These are phyloP conservation scores for Maniola jurtina DNA, from an alignment of 1,140 invertebrate species.

Conservation along the genomic window DNA sequence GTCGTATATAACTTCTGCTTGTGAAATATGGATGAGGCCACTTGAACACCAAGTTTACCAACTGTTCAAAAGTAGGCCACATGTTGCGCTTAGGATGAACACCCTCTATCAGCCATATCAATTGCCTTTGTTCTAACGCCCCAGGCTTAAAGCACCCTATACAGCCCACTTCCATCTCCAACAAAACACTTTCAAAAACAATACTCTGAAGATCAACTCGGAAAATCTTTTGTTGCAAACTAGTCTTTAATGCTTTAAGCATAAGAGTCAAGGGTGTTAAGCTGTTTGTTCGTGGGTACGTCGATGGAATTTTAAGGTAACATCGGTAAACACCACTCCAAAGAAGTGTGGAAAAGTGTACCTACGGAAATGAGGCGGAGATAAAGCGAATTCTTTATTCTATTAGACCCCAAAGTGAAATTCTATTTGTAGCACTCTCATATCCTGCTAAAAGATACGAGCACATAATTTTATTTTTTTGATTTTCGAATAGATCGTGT, in stretches of 20 bases:
- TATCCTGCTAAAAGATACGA: too few species aligned
- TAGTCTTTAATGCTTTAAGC: slow-evolving; percentile 2
- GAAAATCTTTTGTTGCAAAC: slow-evolving; percentile 18
- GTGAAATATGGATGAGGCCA: background rate
- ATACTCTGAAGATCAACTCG: slow-evolving; percentile 26
- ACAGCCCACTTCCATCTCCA: slow-evolving; percentile 41
- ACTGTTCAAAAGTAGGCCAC: slow-evolving; percentile 45
- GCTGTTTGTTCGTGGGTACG: slow-evolving; percentile 9
- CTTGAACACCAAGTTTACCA: slow-evolving; percentile 16
- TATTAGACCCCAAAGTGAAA: too few species aligned
- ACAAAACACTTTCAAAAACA: slow-evolving; percentile 37
- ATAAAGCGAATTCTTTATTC: background rate
- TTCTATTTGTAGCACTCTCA: too few species aligned
- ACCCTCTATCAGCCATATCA: slow-evolving; percentile 55
- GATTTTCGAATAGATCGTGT: too few species aligned
- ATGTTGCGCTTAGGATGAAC: slow-evolving; percentile 45
- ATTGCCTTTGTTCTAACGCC: slow-evolving; percentile 51
- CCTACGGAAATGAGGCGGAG: background rate
- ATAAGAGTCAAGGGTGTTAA: slow-evolving; percentile 4
- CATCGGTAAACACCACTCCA: slow-evolving; percentile 13
- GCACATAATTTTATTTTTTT: too few species aligned
- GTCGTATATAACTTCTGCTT: background rate
- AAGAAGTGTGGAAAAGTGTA: slow-evolving; percentile 3
- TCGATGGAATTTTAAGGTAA: slow-evolving; percentile 17
- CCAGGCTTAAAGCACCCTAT: slow-evolving; percentile 39